These are phyloP conservation scores for Andrena cerasifolii DNA, from an alignment of 1,140 invertebrate genomes.

Conservation along the genomic window DNA sequence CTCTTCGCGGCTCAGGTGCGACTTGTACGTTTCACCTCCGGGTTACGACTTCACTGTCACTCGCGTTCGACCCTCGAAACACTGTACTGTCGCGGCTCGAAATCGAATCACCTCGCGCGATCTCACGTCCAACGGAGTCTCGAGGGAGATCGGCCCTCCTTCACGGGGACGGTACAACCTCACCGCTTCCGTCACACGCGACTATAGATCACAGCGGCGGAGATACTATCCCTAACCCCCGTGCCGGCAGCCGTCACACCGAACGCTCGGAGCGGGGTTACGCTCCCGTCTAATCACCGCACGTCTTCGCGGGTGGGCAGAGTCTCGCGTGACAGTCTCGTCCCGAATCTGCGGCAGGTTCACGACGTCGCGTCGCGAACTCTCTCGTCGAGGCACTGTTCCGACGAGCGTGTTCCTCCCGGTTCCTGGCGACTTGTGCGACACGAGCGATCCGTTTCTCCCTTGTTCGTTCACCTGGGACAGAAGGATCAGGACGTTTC, in stretches of 20 bases:
- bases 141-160: conserved; percentile 11
- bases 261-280: not conserved
- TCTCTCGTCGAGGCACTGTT: conserved; percentile 12
- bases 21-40: not conserved
- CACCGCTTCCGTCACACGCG: conserved; percentile 39
- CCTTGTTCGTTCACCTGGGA: conserved; percentile 26
- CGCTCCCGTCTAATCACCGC: not conserved
- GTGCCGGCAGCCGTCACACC: not conserved
- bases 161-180: not conserved
- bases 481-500: conserved; percentile 25
- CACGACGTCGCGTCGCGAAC: conserved; percentile 3
- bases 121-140: conserved; percentile 13
- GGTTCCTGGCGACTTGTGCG: not conserved
- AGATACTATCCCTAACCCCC: not conserved
- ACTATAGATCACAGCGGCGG: conserved; percentile 38
- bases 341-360: not conserved
- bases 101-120: conserved; percentile 57
- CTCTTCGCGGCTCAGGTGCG: not conserved
- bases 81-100: conserved; percentile 41
- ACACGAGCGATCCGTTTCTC: not conserved
- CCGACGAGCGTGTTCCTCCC: not conserved
- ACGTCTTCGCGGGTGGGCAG: not conserved
- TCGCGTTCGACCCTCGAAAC: conserved; percentile 41
- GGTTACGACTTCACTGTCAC: conserved; percentile 47
- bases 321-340: not conserved